Percentiles rank a stretch among this genome's conserved stretches.
These are phyloP conservation scores for Uloborus plumipes DNA, from an alignment of 2,888 invertebrate genomes.

Conservation along the genomic window DNA sequence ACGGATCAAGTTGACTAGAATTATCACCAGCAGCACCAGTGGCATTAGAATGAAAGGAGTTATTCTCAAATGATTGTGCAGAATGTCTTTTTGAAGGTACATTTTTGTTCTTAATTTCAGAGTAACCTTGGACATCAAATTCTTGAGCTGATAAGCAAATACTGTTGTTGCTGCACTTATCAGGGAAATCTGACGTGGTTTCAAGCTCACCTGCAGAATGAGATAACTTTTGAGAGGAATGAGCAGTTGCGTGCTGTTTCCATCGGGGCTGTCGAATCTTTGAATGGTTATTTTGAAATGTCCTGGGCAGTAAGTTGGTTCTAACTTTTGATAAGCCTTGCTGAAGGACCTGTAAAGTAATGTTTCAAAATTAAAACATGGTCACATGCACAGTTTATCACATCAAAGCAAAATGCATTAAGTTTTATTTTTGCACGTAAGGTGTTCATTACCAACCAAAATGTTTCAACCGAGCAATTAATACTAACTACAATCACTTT, in stretches of 20 bases:
- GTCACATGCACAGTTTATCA: too few species aligned
- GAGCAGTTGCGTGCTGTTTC: constrained; percentile 13
- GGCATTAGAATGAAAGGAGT: too few species aligned
- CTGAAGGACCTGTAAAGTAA: too few species aligned
- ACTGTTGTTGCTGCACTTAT: constrained; percentile 22
- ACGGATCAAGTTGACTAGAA: constrained; percentile 9
- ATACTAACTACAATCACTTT: too few species aligned
- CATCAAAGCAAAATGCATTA: too few species aligned
- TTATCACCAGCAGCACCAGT: constrained; percentile 6
- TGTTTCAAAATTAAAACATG: too few species aligned
- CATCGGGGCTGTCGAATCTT: constrained; percentile 25
- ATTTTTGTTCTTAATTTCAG: not conserved
- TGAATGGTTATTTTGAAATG: constrained; percentile 19
- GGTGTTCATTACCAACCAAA: too few species aligned
- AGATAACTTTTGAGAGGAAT: constrained; percentile 37
- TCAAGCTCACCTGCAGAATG: constrained; percentile 57
- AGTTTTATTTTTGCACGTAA: too few species aligned
- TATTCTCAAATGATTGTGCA: too few species aligned
- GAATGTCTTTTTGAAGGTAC: too few species aligned
- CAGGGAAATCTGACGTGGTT: constrained; percentile 33
- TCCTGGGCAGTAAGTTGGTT: constrained; percentile 16
- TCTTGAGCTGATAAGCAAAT: constrained; percentile 58
- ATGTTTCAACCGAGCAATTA: too few species aligned
- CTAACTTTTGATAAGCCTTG: constrained; percentile 11
- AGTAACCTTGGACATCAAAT: constrained; percentile 24